Evolutionary conservation across 23 tunicate genomes (phyloP).

Genomic region (Trididemnum nubilum): DNA sequence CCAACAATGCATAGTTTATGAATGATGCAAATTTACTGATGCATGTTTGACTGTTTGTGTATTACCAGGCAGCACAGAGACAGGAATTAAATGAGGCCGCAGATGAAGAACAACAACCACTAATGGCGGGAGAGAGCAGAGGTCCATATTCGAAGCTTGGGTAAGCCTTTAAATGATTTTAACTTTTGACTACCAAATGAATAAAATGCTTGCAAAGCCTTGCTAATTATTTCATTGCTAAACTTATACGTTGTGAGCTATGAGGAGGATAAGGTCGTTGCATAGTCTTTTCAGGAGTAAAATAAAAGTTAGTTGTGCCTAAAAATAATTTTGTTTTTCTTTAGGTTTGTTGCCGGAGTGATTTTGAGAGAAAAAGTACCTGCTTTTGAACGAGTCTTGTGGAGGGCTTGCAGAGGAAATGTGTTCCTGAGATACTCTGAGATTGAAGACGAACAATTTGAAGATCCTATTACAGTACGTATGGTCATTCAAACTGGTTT

Average conservation of each 20-base stretch:
- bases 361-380: conserved; percentile 57
- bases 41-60: too few species aligned
- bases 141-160: conserved; percentile 46
- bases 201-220: too few species aligned
- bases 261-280: too few species aligned
- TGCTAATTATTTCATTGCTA: too few species aligned
- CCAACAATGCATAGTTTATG: too few species aligned
- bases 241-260: too few species aligned
- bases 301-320: too few species aligned
- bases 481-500: neutral
- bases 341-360: conserved; percentile 69
- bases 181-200: too few species aligned
- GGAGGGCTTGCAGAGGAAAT: conserved; percentile 83
- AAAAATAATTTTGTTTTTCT: too few species aligned
- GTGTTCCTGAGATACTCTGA: conserved; percentile 66
- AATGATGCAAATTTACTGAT: too few species aligned
- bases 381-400: conserved; percentile 69
- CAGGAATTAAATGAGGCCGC: conserved; percentile 31
- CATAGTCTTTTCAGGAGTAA: too few species aligned
- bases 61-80: conserved; percentile 43
- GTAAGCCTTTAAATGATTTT: too few species aligned
- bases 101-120: conserved; percentile 35
- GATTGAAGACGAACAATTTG: conserved; percentile 69
- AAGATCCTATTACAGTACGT: conserved; percentile 85
- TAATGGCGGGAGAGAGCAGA: conserved; percentile 16